Conservation (phyloP, 2,797 vertebrate genomes). For the Rhynchotus rufescens region DNA sequence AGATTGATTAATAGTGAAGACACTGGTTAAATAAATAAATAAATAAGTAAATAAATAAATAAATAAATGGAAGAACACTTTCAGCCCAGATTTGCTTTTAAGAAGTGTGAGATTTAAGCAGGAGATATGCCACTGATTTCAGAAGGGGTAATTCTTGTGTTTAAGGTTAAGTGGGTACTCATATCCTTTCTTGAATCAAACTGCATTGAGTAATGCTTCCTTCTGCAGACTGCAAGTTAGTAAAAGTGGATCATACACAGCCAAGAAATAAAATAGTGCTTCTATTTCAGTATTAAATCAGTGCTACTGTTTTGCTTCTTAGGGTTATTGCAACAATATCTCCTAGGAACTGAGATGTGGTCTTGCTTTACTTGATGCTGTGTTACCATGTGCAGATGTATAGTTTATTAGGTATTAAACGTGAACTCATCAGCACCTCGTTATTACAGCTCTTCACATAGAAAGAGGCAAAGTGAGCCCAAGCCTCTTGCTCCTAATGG, state of each 20-base stretch:
- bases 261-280: background rate
- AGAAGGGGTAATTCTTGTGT: background rate
- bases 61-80: background rate
- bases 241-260: background rate
- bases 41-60: background rate
- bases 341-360: background rate
- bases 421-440: background rate
- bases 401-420: constrained; percentile 16
- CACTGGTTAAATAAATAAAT: background rate
- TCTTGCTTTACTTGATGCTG: constrained; percentile 18
- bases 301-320: background rate
- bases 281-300: background rate
- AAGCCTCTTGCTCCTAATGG: background rate
- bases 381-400: background rate
- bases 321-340: background rate
- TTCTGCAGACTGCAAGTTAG: background rate
- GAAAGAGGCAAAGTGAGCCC: background rate
- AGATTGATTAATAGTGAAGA: background rate
- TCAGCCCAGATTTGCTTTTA: background rate
- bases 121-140: constrained; percentile 5
- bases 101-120: background rate
- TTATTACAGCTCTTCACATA: background rate
- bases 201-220: background rate
- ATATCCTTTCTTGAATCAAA: background rate
- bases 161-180: background rate